Percentiles rank a stretch among this genome's conserved stretches.
Evolutionary conservation across 2,888 invertebrate species (phyloP).

Genomic region (Microlaimidae sp.): DNA sequence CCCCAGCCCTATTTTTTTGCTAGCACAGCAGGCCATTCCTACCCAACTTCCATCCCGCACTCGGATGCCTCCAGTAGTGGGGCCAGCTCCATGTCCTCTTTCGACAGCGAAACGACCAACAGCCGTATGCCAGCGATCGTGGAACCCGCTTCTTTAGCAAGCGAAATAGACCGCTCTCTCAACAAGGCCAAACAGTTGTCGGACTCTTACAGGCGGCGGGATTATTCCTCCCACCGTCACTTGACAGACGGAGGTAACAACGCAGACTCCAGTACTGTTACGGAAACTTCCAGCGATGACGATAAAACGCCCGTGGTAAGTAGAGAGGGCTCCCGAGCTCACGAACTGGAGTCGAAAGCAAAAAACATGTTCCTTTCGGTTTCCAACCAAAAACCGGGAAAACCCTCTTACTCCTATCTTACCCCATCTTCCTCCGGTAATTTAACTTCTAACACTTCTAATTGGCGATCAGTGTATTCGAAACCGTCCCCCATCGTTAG

Average conservation of each 20-base stretch:
- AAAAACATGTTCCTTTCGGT: constrained; percentile 7
- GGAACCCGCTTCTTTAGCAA: not conserved
- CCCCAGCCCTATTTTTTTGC: too few relatives aligned
- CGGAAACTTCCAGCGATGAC: constrained; percentile 15
- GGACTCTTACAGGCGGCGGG: not conserved
- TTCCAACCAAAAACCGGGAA: too few relatives aligned
- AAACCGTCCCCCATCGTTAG: too few relatives aligned
- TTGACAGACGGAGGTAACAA: not conserved
- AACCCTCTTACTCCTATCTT: too few relatives aligned
- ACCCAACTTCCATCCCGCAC: too few relatives aligned
- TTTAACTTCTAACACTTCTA: too few relatives aligned
- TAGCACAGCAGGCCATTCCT: too few relatives aligned
- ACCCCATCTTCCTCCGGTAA: too few relatives aligned
- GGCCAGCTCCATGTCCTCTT: not conserved
- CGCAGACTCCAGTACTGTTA: constrained; percentile 12
- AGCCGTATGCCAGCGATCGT: not conserved
- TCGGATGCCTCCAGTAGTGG: constrained; percentile 3
- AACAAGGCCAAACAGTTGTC: too few relatives aligned
- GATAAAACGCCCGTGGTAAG: constrained; percentile 18
- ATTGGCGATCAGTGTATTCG: too few relatives aligned
- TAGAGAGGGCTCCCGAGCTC: constrained; percentile 22
- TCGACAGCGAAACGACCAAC: not conserved
- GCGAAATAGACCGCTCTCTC: too few relatives aligned
- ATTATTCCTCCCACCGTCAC: not conserved
- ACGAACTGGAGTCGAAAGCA: constrained; percentile 9